Evolutionary conservation across 1,140 invertebrate genomes (phyloP).

Genomic region (Caenorhabditis briggsae): DNA sequence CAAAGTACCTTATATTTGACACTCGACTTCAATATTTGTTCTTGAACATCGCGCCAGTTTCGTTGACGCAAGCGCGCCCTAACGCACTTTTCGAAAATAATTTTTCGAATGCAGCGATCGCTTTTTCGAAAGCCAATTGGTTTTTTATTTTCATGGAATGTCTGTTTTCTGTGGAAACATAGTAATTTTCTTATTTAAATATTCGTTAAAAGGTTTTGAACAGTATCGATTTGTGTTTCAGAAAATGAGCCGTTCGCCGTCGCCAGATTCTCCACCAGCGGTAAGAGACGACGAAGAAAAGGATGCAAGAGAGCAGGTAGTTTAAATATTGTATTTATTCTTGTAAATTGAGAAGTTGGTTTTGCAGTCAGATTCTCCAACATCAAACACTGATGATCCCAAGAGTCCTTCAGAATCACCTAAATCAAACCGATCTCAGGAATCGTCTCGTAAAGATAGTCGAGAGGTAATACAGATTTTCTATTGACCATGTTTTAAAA

Average conservation of each 20-base stretch:
- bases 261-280: neutral
- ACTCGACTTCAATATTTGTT: neutral
- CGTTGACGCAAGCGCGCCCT: neutral
- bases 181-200: no score
- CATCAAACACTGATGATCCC: neutral
- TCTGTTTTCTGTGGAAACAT: no score
- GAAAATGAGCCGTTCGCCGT: constrained; percentile 21
- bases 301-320: neutral
- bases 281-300: neutral
- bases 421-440: neutral
- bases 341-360: neutral
- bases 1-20: neutral
- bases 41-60: neutral
- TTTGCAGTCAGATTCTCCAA: constrained; percentile 39
- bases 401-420: neutral
- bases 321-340: no score
- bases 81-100: neutral
- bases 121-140: neutral
- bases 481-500: neutral
- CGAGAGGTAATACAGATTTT: neutral
- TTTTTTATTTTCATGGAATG: neutral
- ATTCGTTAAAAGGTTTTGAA: no score
- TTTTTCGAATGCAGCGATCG: neutral
- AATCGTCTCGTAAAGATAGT: neutral
- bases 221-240: neutral